Evolutionary conservation across 2,113 vertebrate species (phyloP).

Genomic region (Protobothrops mucrosquamatus): DNA sequence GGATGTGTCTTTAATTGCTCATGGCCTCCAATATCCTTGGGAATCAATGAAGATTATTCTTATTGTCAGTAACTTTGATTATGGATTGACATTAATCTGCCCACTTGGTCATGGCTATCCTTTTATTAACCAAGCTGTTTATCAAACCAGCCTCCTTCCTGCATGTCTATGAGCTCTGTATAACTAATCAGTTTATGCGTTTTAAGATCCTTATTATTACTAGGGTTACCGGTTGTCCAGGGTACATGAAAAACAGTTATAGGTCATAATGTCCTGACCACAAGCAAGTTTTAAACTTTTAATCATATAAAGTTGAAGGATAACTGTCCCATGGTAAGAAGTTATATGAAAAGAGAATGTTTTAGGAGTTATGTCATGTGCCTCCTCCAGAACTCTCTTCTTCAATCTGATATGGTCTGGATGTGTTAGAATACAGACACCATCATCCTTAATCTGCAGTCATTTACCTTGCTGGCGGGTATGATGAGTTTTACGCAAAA

Average conservation of each 20-base stretch:
- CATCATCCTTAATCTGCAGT: background rate
- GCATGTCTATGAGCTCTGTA: background rate
- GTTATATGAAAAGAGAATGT: background rate
- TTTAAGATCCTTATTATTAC: background rate
- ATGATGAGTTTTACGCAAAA: background rate
- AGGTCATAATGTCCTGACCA: constrained; percentile 15
- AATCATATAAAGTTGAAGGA: background rate
- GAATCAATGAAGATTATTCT: background rate
- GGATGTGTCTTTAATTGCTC: background rate
- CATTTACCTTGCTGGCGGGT: background rate
- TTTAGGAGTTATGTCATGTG: background rate
- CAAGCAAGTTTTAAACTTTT: background rate
- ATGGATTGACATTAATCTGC: background rate
- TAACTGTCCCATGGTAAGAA: background rate
- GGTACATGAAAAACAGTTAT: background rate
- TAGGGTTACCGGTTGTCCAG: constrained; percentile 11
- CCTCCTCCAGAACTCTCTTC: background rate
- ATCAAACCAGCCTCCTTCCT: background rate
- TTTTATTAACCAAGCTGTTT: background rate
- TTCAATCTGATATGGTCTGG: background rate
- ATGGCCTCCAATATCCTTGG: background rate
- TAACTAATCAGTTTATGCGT: background rate
- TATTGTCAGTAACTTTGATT: background rate
- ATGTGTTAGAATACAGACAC: background rate
- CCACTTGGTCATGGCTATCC: background rate